phyloP scores from a whole-genome alignment of 92 coral and sea anemone species.

The Zoanthus sociatus region DNA sequence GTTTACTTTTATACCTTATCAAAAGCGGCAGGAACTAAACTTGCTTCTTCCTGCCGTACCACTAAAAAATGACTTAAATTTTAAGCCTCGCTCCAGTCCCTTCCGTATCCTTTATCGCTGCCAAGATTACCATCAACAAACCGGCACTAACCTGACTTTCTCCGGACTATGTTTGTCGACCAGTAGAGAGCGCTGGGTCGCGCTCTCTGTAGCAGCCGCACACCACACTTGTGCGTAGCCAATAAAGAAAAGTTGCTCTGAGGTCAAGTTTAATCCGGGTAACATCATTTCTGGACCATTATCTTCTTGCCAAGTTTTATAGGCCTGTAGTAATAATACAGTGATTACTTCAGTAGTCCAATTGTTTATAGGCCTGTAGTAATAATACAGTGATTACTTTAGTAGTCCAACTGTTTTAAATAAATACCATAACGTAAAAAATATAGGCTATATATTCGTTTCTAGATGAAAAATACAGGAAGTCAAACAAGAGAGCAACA shows the following conservation, averaged over 20 bases:
- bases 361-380: slow-evolving; percentile 86
- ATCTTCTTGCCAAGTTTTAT: slow-evolving; percentile 75
- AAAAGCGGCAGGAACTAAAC: too few relatives aligned
- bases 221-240: slow-evolving; percentile 99
- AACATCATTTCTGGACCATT: slow-evolving; percentile 75
- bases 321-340: slow-evolving; percentile 66
- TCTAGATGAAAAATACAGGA: too few relatives aligned
- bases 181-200: slow-evolving; percentile 77
- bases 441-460: too few relatives aligned
- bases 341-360: too few relatives aligned
- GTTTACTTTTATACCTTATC: too few relatives aligned
- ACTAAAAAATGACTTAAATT: too few relatives aligned
- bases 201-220: slow-evolving; percentile 73
- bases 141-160: slow-evolving; percentile 79
- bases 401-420: too few relatives aligned
- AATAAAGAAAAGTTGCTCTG: slow-evolving; percentile 91
- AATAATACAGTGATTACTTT: neutral
- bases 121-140: neutral
- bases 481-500: too few relatives aligned
- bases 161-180: slow-evolving; percentile 97
- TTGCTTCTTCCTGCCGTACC: too few relatives aligned
- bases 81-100: too few relatives aligned
- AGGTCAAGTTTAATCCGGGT: slow-evolving; percentile 86
- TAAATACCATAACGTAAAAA: too few relatives aligned
- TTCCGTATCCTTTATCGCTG: too few relatives aligned